phyloP scores from a whole-genome alignment of 2,113 vertebrate species.

The Notechis scutatus region DNA sequence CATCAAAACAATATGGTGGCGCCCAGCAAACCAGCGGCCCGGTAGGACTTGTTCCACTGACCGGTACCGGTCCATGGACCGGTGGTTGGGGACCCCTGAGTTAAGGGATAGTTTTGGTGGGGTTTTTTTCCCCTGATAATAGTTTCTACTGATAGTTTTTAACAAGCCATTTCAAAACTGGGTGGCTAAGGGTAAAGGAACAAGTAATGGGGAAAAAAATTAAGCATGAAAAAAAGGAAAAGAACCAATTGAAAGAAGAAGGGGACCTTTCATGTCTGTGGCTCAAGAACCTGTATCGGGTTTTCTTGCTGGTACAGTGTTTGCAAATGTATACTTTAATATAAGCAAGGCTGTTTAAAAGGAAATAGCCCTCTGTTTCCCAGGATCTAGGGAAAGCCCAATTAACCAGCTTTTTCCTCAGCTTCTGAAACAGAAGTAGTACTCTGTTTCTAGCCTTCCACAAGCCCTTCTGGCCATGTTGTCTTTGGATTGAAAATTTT shows the following conservation, averaged over 20 bases:
- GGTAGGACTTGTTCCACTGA: too few species aligned
- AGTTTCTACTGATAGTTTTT: background rate
- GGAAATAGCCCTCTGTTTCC: conserved; percentile 23
- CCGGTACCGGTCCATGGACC: too few species aligned
- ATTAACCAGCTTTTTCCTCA: background rate
- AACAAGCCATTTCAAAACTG: background rate
- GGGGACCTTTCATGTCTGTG: accelerated
- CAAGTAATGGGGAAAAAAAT: background rate
- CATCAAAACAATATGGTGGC: too few species aligned
- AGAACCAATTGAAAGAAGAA: background rate
- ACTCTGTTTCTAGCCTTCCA: conserved; percentile 48
- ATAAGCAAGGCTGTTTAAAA: background rate
- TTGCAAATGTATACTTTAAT: conserved; percentile 14
- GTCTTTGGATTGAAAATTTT: conserved; percentile 68
- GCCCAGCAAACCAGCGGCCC: too few species aligned
- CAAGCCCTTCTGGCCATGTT: conserved; percentile 60
- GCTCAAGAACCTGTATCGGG: accelerated
- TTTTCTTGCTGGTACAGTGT: background rate
- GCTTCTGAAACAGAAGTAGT: conserved; percentile 54
- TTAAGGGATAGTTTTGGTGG: background rate
- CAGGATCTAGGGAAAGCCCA: conserved; percentile 38
- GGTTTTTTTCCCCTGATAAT: background rate
- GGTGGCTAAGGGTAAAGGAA: background rate
- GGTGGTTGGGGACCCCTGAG: too few species aligned
- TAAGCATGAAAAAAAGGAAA: background rate